Conservation (phyloP, 2,113 vertebrate genomes). For the Peromyscus californicus region DNA sequence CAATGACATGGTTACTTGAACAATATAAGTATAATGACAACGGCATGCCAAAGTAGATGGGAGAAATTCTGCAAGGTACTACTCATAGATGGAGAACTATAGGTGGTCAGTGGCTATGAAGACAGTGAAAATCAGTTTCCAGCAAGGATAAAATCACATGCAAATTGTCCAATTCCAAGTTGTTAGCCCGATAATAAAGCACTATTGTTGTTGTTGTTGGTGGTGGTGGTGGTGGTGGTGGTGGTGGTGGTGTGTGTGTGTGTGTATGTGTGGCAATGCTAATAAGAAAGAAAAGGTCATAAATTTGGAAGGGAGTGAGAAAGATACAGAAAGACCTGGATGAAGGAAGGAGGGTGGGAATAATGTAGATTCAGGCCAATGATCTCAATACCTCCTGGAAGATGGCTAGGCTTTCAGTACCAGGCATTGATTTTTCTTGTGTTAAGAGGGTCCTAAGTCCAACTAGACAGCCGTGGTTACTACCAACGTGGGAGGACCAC, state of each 20-base stretch:
- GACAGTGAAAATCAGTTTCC: neutral
- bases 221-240: too few species aligned
- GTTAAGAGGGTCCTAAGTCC: neutral
- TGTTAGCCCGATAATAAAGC: neutral
- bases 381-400: neutral
- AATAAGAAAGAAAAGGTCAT: neutral
- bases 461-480: neutral
- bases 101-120: neutral
- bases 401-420: neutral
- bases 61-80: neutral
- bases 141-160: neutral
- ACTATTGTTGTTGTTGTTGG: too few species aligned
- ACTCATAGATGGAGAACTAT: neutral
- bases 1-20: too few species aligned
- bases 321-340: neutral
- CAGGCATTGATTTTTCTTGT: neutral
- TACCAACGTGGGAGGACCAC: neutral
- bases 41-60: neutral
- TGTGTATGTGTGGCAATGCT: neutral
- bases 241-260: too few species aligned
- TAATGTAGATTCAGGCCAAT: neutral
- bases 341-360: neutral
- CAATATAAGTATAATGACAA: neutral
- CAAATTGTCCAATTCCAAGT: neutral
- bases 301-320: neutral